Conservation (phyloP, 1,140 invertebrate genomes). For the Araneus ventricosus region DNA sequence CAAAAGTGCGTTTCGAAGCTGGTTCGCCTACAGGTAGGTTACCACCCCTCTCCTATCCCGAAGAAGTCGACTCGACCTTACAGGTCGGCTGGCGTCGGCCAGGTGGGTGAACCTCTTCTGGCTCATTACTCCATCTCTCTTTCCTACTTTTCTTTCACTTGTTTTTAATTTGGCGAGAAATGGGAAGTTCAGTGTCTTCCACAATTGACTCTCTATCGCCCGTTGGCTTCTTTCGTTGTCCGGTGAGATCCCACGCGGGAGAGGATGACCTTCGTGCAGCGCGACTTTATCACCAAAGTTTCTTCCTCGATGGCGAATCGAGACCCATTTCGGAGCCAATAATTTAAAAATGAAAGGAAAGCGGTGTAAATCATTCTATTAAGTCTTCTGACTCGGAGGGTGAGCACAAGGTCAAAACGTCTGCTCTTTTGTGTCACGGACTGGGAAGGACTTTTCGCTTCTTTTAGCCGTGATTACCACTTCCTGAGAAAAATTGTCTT, state of each 20-base stretch:
- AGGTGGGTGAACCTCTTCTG: conserved; percentile 72
- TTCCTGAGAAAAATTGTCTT: neutral
- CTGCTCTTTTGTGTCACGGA: neutral
- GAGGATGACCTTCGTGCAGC: neutral
- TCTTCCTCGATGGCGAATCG: conserved; percentile 23
- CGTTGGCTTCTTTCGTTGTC: neutral
- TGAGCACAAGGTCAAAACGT: conserved; percentile 13
- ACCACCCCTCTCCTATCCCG: conserved; percentile 24
- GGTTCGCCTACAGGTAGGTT: conserved; percentile 51
- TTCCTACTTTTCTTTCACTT: conserved; percentile 47
- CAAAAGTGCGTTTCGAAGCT: conserved; percentile 4
- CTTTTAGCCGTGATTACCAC: neutral
- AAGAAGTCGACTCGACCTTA: conserved; percentile 69
- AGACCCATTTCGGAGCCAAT: neutral
- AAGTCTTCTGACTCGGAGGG: conserved; percentile 2
- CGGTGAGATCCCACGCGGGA: neutral
- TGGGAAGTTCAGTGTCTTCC: too few relatives aligned
- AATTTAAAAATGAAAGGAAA: conserved; percentile 32
- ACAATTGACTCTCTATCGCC: neutral
- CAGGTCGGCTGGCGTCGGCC: conserved; percentile 66
- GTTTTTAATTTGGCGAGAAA: conserved; percentile 46
- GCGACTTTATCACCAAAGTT: neutral
- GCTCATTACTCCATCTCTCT: neutral
- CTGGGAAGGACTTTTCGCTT: neutral
- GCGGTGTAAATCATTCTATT: neutral